A percentile compares a stretch with the other conserved stretches of the same genome.
These are phyloP conservation scores for Mastigias papua DNA, from an alignment of 30 jellyfish, hydroid and myxozoan species.

Conservation along the genomic window DNA sequence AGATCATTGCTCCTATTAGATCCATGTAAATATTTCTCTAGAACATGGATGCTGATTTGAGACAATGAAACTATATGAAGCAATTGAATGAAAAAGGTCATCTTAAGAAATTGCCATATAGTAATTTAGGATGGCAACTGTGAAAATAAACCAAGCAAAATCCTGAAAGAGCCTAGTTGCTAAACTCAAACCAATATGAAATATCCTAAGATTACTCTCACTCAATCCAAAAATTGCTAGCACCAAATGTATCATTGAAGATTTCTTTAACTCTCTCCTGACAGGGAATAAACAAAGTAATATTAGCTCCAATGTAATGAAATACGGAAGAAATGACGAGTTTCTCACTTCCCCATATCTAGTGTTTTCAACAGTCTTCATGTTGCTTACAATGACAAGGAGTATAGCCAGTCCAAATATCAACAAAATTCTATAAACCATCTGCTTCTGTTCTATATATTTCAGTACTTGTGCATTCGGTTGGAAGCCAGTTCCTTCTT, in stretches of 20 bases:
- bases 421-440: constrained; percentile 19
- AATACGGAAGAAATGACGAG: constrained; percentile 52
- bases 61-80: not conserved
- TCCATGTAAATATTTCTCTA: not conserved
- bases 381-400: constrained; percentile 41
- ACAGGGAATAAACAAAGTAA: constrained; percentile 34
- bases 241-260: not conserved
- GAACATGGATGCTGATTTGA: not conserved
- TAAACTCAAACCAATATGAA: not conserved
- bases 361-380: constrained; percentile 22
- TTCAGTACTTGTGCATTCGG: not conserved
- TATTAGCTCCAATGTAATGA: constrained; percentile 33
- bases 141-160: constrained; percentile 36
- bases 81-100: not conserved
- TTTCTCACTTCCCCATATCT: constrained; percentile 16
- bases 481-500: not conserved
- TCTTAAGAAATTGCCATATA: not conserved
- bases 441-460: not conserved
- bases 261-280: not conserved
- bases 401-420: constrained; percentile 26
- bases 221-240: constrained; percentile 8
- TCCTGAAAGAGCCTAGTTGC: constrained; percentile 44
- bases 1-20: too few species aligned
- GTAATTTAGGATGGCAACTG: constrained; percentile 34
- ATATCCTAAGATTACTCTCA: not conserved